phyloP scores from a whole-genome alignment of 1,140 invertebrate species.

The Euborellia annulipes region DNA sequence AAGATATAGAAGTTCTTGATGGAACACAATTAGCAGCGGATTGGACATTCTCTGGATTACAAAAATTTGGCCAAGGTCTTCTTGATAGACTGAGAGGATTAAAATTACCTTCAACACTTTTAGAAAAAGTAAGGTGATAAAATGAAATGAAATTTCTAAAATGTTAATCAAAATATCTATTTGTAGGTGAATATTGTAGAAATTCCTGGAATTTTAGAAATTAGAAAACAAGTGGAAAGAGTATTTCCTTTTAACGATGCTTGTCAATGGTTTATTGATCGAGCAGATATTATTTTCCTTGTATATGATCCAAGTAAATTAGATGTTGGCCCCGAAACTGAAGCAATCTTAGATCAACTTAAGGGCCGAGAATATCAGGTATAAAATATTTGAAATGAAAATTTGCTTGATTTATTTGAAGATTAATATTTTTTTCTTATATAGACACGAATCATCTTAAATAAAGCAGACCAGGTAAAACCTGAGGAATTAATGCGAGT shows the following conservation, averaged over 20 bases:
- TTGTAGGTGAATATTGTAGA: slow-evolving; percentile 85
- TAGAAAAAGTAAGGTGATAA: slow-evolving; percentile 58
- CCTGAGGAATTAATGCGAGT: slow-evolving; percentile 85
- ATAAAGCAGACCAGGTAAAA: slow-evolving; percentile 87
- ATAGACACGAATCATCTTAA: slow-evolving; percentile 76
- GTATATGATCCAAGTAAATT: slow-evolving; percentile 91
- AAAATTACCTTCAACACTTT: slow-evolving; percentile 61
- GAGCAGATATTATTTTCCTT: slow-evolving; percentile 86
- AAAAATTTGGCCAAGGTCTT: slow-evolving; percentile 88
- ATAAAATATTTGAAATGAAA: too few species aligned
- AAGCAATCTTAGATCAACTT: slow-evolving; percentile 81
- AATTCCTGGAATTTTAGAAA: slow-evolving; percentile 89
- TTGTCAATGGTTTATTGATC: slow-evolving; percentile 91
- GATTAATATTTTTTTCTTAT: slow-evolving; percentile 1
- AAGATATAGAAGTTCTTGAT: slow-evolving; percentile 66
- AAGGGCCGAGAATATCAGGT: slow-evolving; percentile 84
- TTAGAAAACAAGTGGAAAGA: slow-evolving; percentile 80
- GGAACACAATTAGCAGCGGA: slow-evolving; percentile 85
- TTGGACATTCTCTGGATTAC: slow-evolving; percentile 80
- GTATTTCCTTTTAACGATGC: slow-evolving; percentile 90
- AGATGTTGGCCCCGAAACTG: slow-evolving; percentile 85
- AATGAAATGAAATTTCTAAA: neutral
- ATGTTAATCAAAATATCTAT: neutral
- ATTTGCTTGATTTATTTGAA: too few species aligned
- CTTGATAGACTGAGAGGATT: slow-evolving; percentile 74